Evolutionary conservation across 2,797 vertebrate species (phyloP), one percentile per base, ranked within the genome.

Genomic region (Lagorchestes hirsutus): DNA sequence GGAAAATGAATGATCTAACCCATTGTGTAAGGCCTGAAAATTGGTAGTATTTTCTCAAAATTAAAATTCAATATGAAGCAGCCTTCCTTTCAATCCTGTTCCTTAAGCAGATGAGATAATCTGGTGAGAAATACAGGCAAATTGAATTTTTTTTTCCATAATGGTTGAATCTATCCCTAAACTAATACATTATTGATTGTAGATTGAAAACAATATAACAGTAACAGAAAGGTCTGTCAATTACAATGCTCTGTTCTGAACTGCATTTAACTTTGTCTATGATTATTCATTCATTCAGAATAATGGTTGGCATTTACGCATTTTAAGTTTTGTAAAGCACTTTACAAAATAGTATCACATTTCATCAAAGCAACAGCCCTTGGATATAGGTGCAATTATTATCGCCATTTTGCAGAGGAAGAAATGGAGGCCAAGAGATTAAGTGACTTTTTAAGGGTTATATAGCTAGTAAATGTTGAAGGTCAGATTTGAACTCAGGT

Each of bases 31-130:
- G 87, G 58, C 95, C 95, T 95, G 92, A 93, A 91, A 91, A 95
- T 46, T 52, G 95, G 93, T 94, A 67, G 93, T 57, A 55, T 96
- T 74, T 93, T 96, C 98, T 96, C 87, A 46, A 95, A 98, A 97
- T 97, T 98, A 98, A 97, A 98, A 97, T 98, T 95, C 97, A 95
- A 50, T 94, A 96, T 95, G 91, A 95, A 82, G 16, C 92, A 58
- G 94, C 96, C 96, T 95, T 97, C 96, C 92, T 95, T 97, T 96
- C 95, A 93, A 90, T 94, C 96, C 96, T 91, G 94, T 94, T 93
- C 96, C 95, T 98, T 96, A 97, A 93, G 96, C 90, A 97, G 96
- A 96, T 93, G 95, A 59, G 97, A 97, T 97, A 90, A 92, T 95
- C 93, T 40, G 46, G 95, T 97, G 95, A 98, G 95, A 97, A 96